Base-by-base conservation (phyloP, 2,113 vertebrate species). In the Plestiodon gilberti region DNA sequence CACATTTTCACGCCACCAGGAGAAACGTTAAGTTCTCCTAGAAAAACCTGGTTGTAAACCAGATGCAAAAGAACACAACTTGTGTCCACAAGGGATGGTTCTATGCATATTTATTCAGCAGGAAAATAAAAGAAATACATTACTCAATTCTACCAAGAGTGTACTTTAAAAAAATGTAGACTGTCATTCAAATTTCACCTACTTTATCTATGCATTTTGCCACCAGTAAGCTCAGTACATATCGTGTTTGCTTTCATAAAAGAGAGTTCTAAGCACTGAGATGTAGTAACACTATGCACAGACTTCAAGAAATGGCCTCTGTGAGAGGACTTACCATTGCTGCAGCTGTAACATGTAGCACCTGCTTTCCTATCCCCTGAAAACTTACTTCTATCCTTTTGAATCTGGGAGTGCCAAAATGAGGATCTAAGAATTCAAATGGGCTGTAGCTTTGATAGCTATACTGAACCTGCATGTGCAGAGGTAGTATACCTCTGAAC, bases 1-100 rank as follows among this genome's bases (percentile, higher is more conserved):
- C 23, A 83, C 33, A 55, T 43, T 78, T 85, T 59, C 64, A 59
- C 65, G 88, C 86, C 61, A 90, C 43, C 90, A 90, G 48, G 74
- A 79, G 78, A 75, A 48, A 77, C 40, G 35, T 33, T 77, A 77
- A 61, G n/a, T 14, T 64, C 15, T 78, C 35, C 38, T 57, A 40
- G 64, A 69, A 69, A 78, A 78, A 78, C 18, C 30, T 57, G 62
- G n/a, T 22, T 38, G 71, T 35, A 85, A 85, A 70, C 64, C 61
- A 57, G 69, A 70, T 70, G 35, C 10, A 65, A 30, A 78, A n/a
- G 52, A 14, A 71, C 48, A 8, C 38, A 33, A 20, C 35, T 17
- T 2, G 82, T 91, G 89, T 90, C 78, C 38, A 76, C 81, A 74
- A 1, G 55, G 64, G 14, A 61, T 77, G 35, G 28, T 25, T n/a